Percentiles rank a stretch among this genome's conserved stretches.
Evolutionary conservation across 2,888 invertebrate species (phyloP).

Genomic region (Acheta domesticus): DNA sequence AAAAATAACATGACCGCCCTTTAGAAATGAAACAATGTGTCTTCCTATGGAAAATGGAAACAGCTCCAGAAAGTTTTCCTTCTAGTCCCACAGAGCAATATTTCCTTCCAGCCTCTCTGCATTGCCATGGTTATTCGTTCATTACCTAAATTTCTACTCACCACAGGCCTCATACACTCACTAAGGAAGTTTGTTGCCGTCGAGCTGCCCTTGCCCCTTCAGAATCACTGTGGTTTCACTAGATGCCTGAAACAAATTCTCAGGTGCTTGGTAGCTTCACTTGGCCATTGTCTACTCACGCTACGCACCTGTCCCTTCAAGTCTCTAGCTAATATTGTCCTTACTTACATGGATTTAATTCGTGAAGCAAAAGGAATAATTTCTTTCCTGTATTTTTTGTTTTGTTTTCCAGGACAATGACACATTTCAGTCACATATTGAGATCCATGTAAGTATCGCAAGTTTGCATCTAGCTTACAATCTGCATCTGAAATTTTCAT

Average conservation of each 20-base stretch:
- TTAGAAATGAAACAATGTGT: too few species aligned
- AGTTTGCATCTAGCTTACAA: not conserved
- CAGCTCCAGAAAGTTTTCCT: too few species aligned
- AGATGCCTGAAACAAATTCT: conserved; percentile 61
- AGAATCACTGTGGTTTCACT: conserved; percentile 38
- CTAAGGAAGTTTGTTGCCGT: conserved; percentile 11
- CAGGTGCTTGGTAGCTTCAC: conserved; percentile 49
- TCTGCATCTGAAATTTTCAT: conserved; percentile 1
- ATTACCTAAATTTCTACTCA: conserved; percentile 9
- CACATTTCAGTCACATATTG: not conserved
- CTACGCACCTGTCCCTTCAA: not conserved
- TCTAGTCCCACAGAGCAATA: not conserved
- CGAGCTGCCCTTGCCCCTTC: conserved; percentile 18
- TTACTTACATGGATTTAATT: not conserved
- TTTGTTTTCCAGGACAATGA: too few species aligned
- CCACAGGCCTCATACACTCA: conserved; percentile 11
- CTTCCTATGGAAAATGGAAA: too few species aligned
- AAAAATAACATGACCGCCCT: too few species aligned
- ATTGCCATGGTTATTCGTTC: not conserved
- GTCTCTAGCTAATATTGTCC: not conserved
- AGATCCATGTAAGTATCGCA: not conserved
- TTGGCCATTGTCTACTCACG: not conserved
- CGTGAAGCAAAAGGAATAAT: too few species aligned
- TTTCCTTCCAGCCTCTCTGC: conserved; percentile 9
- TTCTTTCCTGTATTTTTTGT: too few species aligned